Evolutionary conservation across 2,888 invertebrate species (phyloP).

Genomic region (Nephrotoma appendiculata): DNA sequence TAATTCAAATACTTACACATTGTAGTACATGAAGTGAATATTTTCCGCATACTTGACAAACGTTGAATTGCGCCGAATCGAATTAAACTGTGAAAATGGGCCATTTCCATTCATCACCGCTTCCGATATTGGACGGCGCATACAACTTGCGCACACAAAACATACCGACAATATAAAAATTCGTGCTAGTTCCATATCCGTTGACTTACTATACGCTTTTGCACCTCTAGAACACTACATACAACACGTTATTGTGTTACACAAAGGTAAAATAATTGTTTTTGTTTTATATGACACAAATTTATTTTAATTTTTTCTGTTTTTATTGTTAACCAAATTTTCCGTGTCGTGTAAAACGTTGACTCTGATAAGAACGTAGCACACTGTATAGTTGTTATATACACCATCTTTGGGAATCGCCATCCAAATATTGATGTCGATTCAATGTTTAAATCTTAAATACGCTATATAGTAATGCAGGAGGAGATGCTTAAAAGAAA

Average conservation of each 20-base stretch:
- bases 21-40: not conserved
- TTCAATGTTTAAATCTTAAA: not conserved
- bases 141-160: not conserved
- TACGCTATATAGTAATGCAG: not conserved
- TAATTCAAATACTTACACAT: not conserved
- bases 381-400: not conserved
- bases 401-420: not conserved
- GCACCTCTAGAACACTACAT: not conserved
- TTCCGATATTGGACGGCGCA: not conserved
- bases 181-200: not conserved
- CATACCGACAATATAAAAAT: not conserved
- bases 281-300: not conserved
- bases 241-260: not conserved
- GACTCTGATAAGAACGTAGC: not conserved
- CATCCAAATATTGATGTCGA: not conserved
- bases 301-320: not conserved
- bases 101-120: not conserved
- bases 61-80: not conserved
- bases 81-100: not conserved
- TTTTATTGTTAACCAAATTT: not conserved
- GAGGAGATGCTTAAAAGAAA: not conserved
- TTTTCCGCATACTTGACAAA: not conserved
- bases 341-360: not conserved
- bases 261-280: not conserved
- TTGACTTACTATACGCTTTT: not conserved